phyloP scores from a whole-genome alignment of 2,797 vertebrate genomes.

The Poecile montanus region DNA sequence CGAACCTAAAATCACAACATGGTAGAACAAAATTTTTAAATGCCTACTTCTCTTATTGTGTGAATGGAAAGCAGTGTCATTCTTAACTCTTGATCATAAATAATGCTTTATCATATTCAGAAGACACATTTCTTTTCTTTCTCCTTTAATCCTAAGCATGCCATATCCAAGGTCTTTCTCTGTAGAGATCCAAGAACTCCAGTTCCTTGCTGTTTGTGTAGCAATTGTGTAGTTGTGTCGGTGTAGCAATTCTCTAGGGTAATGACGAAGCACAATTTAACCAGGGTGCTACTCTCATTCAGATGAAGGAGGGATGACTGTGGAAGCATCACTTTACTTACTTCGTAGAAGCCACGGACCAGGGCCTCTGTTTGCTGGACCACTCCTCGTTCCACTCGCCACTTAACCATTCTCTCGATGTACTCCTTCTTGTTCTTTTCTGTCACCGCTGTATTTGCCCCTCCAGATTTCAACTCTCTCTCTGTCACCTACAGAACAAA shows the following conservation, averaged over 20 bases:
- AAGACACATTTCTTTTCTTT: neutral
- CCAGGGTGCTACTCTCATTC: neutral
- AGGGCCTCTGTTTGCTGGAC: constrained; percentile 95
- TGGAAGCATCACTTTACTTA: constrained; percentile 49
- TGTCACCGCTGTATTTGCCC: constrained; percentile 91
- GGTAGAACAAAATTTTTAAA: neutral
- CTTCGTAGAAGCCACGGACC: constrained; percentile 96
- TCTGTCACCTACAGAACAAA: constrained; percentile 87
- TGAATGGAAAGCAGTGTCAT: neutral
- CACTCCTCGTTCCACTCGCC: constrained; percentile 95
- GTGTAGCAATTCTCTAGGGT: neutral
- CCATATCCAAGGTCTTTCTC: neutral
- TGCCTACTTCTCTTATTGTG: neutral
- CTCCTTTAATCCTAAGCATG: neutral
- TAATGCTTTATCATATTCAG: neutral
- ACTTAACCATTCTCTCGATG: constrained; percentile 95
- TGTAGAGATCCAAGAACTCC: neutral
- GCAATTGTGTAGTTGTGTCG: neutral
- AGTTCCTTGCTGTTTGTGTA: neutral
- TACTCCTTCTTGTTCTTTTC: constrained; percentile 99
- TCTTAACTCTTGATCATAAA: neutral
- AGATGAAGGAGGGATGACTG: neutral
- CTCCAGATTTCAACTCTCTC: constrained; percentile 93
- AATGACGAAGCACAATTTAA: neutral
- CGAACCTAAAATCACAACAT: neutral